Evolutionary conservation across 1,140 invertebrate species (phyloP).

Genomic region (Antheraea pernyi): DNA sequence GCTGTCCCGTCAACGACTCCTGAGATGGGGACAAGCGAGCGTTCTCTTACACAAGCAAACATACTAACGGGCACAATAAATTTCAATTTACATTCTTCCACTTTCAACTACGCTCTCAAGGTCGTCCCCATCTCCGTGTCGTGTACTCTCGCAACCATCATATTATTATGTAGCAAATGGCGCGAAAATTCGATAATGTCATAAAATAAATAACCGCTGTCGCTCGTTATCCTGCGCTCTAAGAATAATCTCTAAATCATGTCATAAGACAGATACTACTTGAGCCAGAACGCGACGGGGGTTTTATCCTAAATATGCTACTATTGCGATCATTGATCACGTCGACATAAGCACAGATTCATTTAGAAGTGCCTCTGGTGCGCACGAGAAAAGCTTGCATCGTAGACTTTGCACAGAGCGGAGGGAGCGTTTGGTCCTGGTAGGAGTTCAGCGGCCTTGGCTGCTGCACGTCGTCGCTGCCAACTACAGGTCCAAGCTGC

Average conservation of each 20-base stretch:
- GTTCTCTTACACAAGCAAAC: constrained; percentile 47
- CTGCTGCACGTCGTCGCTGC: constrained; percentile 85
- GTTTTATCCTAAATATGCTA: constrained; percentile 70
- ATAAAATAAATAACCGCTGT: constrained; percentile 68
- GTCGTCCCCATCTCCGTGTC: constrained; percentile 76
- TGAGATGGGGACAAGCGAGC: constrained; percentile 77
- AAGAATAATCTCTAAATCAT: constrained; percentile 37
- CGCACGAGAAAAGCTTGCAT: constrained; percentile 85
- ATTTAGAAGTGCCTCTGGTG: constrained; percentile 90
- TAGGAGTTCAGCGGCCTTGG: constrained; percentile 75
- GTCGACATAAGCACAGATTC: constrained; percentile 51
- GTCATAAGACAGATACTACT: constrained; percentile 26
- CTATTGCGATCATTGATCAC: constrained; percentile 69
- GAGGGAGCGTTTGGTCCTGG: constrained; percentile 79
- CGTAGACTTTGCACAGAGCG: constrained; percentile 92
- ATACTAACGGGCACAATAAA: constrained; percentile 34
- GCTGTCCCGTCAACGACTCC: constrained; percentile 57
- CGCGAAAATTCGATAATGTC: constrained; percentile 44
- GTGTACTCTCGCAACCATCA: constrained; percentile 39
- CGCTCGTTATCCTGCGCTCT: constrained; percentile 52
- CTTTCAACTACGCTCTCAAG: constrained; percentile 61
- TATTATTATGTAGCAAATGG: constrained; percentile 50
- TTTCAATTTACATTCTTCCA: constrained; percentile 57
- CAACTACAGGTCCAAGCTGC: constrained; percentile 91
- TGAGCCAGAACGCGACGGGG: constrained; percentile 66